Conservation (phyloP, 1,140 invertebrate species). For the Diorhabda carinulata region DNA sequence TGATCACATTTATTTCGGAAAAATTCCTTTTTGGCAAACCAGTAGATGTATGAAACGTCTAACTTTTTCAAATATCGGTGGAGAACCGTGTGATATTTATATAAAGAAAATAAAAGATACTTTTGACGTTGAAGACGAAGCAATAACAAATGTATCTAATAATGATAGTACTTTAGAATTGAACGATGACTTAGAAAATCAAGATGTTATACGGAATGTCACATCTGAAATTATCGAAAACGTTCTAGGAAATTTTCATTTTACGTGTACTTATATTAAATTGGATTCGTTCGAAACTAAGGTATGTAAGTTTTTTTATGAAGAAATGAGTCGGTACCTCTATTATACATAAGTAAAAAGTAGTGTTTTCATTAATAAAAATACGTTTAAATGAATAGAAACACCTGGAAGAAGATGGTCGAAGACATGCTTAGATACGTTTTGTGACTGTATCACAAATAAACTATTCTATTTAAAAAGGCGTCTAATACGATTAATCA, state of each 20-base stretch:
- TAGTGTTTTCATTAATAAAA: too few species aligned
- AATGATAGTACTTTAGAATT: conserved; percentile 18
- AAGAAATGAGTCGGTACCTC: background rate
- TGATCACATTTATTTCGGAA: conserved; percentile 25
- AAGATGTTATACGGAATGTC: background rate
- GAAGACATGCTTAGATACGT: too few species aligned
- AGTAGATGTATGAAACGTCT: background rate
- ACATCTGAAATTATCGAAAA: conserved; percentile 22
- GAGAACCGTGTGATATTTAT: conserved; percentile 21
- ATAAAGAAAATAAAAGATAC: conserved; percentile 25
- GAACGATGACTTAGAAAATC: background rate
- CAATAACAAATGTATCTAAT: background rate
- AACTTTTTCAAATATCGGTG: conserved; percentile 24
- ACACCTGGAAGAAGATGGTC: too few species aligned
- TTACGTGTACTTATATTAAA: conserved; percentile 9
- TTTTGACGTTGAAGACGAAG: conserved; percentile 9
- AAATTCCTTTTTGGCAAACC: conserved; percentile 29
- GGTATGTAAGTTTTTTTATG: conserved; percentile 11
- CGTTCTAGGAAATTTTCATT: conserved; percentile 24
- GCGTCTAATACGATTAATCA: too few species aligned
- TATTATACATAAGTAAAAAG: too few species aligned
- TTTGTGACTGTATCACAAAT: too few species aligned
- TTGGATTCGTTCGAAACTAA: background rate
- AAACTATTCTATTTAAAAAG: too few species aligned
- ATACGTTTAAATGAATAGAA: too few species aligned